Base-by-base conservation (phyloP, 2,113 vertebrate species). In the Tylochromis polylepis region DNA sequence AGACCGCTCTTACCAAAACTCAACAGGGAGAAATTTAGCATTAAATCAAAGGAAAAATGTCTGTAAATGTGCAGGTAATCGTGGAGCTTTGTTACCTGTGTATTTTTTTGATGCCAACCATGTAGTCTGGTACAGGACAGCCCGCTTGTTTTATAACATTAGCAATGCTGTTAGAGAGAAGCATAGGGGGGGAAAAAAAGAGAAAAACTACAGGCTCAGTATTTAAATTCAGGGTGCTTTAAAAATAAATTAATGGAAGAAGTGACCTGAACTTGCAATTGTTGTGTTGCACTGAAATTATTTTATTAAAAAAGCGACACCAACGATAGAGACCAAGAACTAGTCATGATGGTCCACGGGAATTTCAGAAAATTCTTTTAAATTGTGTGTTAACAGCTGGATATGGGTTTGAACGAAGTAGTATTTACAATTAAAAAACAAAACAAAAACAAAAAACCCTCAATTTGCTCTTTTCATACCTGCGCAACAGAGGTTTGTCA, bases 91-190 rank as follows among this genome's bases (percentile, higher is more conserved):
- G 10, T 87, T 91, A 99, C 98, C 98, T 97, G 90, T 97, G 96
- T 72, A 98, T 93, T 87, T 95, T 99, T 89, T 98, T 97, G 60
- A 99, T 96, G 62, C 97, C 97, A 57, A 97, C 96, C 94, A 99
- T 98, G 94, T 99, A 99, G 62, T 98, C 98, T 4, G 98, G 98
- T 10, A 99, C 97, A 43, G 98, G 98, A 93, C 98, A 99, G 41
- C 98, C 98, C 2, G 98, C 97, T 91, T 97, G 97, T 93, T 98
- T 98, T 65, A 99, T 98, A 46, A 99, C 97, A 6, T 93, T 98
- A 51, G 98, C 98, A 79, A 99, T 97, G 75, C 98, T 99, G 67
- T 85, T 87, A 82, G 12, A 56, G 38, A 80, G 8, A 79, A 5
- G 34, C 4, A 34, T 1, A 53, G 38, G 56, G 2, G 6, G 8